phyloP scores from a whole-genome alignment of 2,888 invertebrate species.

The Phania funesta region DNA sequence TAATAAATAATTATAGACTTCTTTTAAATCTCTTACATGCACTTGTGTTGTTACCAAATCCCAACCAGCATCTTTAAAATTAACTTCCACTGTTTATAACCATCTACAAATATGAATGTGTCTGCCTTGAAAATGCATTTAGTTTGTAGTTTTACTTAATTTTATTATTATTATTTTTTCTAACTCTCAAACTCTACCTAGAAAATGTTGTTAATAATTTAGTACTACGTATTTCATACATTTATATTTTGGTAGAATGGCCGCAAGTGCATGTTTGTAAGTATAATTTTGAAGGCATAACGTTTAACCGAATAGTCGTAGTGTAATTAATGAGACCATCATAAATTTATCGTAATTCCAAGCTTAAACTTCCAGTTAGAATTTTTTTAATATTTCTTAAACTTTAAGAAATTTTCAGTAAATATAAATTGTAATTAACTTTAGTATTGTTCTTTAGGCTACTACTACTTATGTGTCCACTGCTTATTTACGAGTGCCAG shows the following conservation, averaged over 20 bases:
- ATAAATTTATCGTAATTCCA: constrained; percentile 39
- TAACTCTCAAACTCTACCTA: neutral
- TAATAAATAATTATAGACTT: neutral
- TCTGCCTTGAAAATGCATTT: constrained; percentile 40
- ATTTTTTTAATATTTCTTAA: constrained; percentile 17
- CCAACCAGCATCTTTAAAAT: constrained; percentile 42
- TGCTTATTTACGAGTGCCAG: neutral
- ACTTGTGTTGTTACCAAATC: neutral
- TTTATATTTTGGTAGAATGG: neutral
- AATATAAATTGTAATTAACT: constrained; percentile 33
- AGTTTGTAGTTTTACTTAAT: constrained; percentile 1
- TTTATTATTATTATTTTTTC: neutral
- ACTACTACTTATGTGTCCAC: neutral
- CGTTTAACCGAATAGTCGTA: neutral
- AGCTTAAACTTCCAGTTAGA: constrained; percentile 1
- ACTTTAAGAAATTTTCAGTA: constrained; percentile 30
- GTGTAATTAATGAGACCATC: constrained; percentile 50
- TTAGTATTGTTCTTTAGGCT: constrained; percentile 11
- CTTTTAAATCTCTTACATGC: too few relatives aligned
- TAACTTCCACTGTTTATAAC: constrained; percentile 15
- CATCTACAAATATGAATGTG: constrained; percentile 6
- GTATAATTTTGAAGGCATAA: neutral
- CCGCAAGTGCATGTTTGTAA: neutral
- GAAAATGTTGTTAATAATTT: neutral
- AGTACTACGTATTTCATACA: neutral